Evolutionary conservation across 1,140 invertebrate species (phyloP).

Genomic region (Dendroctonus ponderosae): DNA sequence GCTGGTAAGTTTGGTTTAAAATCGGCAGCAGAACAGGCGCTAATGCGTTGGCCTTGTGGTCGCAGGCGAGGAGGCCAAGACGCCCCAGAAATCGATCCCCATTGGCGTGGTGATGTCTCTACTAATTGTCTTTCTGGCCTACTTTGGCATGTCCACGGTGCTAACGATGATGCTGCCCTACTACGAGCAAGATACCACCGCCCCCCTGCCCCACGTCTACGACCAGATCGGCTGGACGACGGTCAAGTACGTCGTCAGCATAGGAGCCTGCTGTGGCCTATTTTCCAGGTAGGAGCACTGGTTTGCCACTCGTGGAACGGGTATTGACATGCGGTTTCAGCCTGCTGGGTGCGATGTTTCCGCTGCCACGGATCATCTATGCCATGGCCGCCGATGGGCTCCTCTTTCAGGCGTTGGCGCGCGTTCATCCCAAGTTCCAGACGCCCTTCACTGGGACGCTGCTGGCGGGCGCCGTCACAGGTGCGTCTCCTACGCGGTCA

Average conservation of each 20-base stretch:
- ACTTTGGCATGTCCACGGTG: slow-evolving; percentile 83
- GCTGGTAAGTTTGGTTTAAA: slow-evolving; percentile 51
- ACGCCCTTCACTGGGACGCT: slow-evolving; percentile 81
- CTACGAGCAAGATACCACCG: slow-evolving; percentile 69
- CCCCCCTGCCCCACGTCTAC: slow-evolving; percentile 73
- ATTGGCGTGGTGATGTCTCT: slow-evolving; percentile 83
- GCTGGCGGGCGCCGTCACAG: slow-evolving; percentile 71
- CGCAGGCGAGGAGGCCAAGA: slow-evolving; percentile 76
- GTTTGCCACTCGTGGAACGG: not conserved
- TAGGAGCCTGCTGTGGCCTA: slow-evolving; percentile 72
- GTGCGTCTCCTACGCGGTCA: slow-evolving; percentile 45
- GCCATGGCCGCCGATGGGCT: slow-evolving; percentile 85
- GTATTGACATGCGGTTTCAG: slow-evolving; percentile 65
- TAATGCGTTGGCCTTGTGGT: too few relatives aligned
- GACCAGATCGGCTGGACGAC: slow-evolving; percentile 64
- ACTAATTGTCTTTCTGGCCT: slow-evolving; percentile 78
- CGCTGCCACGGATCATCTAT: slow-evolving; percentile 81
- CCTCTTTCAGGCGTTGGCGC: slow-evolving; percentile 71
- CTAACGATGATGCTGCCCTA: slow-evolving; percentile 89
- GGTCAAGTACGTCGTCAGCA: slow-evolving; percentile 69
- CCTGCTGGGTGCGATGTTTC: slow-evolving; percentile 82
- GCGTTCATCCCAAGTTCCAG: slow-evolving; percentile 67
- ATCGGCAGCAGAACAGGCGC: not conserved
- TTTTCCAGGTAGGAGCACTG: slow-evolving; percentile 59
- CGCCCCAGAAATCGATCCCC: slow-evolving; percentile 85